Percentiles rank a stretch among this genome's conserved stretches.
Evolutionary conservation across 1,140 invertebrate genomes (phyloP).

Genomic region (Dinothrombium tinctorium): DNA sequence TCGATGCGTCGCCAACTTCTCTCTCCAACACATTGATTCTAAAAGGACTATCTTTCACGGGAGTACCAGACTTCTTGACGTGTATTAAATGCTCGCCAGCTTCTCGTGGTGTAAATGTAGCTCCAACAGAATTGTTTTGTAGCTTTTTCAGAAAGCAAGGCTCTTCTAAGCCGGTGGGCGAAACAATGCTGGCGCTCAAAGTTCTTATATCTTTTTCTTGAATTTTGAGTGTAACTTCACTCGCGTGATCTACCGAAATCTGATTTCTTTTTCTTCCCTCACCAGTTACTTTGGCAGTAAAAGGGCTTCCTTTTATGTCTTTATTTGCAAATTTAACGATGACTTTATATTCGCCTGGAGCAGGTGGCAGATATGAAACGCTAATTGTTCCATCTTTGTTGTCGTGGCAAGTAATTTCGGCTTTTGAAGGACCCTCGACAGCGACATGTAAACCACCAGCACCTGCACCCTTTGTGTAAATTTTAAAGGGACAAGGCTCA

Average conservation of each 20-base stretch:
- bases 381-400: constrained; percentile 88
- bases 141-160: constrained; percentile 58
- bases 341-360: constrained; percentile 91
- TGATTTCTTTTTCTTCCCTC: constrained; percentile 85
- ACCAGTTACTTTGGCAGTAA: constrained; percentile 61
- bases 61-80: constrained; percentile 76
- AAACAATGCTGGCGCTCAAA: constrained; percentile 76
- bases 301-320: constrained; percentile 86
- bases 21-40: constrained; percentile 76
- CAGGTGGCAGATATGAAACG: constrained; percentile 74
- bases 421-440: constrained; percentile 89
- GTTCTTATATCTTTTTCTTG: constrained; percentile 68
- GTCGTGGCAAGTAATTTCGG: constrained; percentile 73
- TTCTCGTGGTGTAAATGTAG: constrained; percentile 89
- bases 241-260: constrained; percentile 84
- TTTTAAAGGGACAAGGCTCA: constrained; percentile 79
- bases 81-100: constrained; percentile 79
- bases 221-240: constrained; percentile 85
- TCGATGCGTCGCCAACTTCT: constrained; percentile 89
- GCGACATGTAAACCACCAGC: constrained; percentile 60
- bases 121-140: constrained; percentile 82
- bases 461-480: constrained; percentile 76
- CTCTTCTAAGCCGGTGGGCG: constrained; percentile 63
- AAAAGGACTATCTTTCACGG: constrained; percentile 88
- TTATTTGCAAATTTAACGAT: constrained; percentile 83